A percentile compares a stretch with the other conserved stretches of the same genome.
Evolutionary conservation across 1,140 invertebrate species (phyloP).

Genomic region (Copidosoma floridanum): DNA sequence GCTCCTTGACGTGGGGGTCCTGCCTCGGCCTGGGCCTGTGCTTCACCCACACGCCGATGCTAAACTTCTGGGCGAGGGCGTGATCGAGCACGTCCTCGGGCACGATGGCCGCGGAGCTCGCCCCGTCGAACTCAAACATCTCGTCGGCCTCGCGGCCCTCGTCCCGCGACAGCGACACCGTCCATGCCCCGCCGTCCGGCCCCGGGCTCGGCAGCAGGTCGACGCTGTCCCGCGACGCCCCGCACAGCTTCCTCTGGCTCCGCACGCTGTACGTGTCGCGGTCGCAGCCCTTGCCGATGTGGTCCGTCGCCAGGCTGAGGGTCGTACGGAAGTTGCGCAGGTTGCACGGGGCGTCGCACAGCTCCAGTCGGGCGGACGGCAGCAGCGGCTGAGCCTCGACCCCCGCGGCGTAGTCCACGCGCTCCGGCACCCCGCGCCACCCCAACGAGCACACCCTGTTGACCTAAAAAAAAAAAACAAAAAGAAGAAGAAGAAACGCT

Average conservation of each 20-base stretch:
- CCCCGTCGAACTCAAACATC: slow-evolving; percentile 92
- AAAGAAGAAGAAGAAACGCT: no score
- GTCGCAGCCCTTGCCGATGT: slow-evolving; percentile 90
- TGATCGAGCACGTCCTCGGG: slow-evolving; percentile 74
- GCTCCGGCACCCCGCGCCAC: slow-evolving; percentile 76
- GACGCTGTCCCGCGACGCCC: slow-evolving; percentile 64
- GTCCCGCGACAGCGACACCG: slow-evolving; percentile 81
- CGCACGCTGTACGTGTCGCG: slow-evolving; percentile 86
- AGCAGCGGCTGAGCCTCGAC: slow-evolving; percentile 77
- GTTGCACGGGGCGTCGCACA: slow-evolving; percentile 82
- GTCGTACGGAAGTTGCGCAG: slow-evolving; percentile 64
- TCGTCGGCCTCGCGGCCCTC: slow-evolving; percentile 87
- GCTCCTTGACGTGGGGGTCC: slow-evolving; percentile 90
- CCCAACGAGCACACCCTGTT: slow-evolving; percentile 60
- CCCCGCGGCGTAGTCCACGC: slow-evolving; percentile 88
- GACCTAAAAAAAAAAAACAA: slow-evolving; percentile 60
- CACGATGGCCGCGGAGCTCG: slow-evolving; percentile 80
- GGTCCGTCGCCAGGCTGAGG: slow-evolving; percentile 72
- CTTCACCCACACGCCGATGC: slow-evolving; percentile 90
- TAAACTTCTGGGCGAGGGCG: slow-evolving; percentile 76
- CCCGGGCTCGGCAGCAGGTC: slow-evolving; percentile 86
- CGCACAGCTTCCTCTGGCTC: slow-evolving; percentile 87
- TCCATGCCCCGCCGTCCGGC: slow-evolving; percentile 80
- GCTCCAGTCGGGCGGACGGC: slow-evolving; percentile 79
- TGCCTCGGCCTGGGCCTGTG: slow-evolving; percentile 70